Evolutionary conservation across 2,888 invertebrate genomes (phyloP).

Genomic region (Scaptomyza tumidula): DNA sequence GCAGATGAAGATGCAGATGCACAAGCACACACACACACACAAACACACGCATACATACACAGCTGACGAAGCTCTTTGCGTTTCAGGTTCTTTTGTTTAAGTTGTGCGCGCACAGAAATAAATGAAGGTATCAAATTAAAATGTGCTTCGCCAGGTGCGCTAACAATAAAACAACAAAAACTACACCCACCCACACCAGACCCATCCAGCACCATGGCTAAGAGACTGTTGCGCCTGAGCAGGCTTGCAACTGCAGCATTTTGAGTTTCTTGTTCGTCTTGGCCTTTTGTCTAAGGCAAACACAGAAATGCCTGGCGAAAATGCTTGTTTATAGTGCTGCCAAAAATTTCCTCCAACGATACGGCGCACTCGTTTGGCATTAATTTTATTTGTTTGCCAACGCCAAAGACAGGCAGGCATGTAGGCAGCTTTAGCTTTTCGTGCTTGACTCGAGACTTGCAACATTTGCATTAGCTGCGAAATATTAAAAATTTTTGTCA

Average conservation of each 20-base stretch:
- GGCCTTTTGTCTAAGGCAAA: conserved; percentile 63
- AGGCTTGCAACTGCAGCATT: conserved; percentile 47
- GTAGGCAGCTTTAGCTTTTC: conserved; percentile 7
- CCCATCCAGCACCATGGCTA: conserved; percentile 13
- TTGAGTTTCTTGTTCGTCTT: conserved; percentile 45
- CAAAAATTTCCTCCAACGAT: conserved; percentile 28
- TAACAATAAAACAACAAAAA: conserved; percentile 12
- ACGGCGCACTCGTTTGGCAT: conserved; percentile 55
- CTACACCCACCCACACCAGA: conserved; percentile 9
- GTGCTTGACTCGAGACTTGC: conserved; percentile 8
- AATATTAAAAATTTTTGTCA: not conserved
- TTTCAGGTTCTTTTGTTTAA: conserved; percentile 73
- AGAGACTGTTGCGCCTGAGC: conserved; percentile 65
- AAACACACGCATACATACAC: conserved; percentile 35
- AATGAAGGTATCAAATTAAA: conserved; percentile 79
- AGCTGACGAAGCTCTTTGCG: conserved; percentile 24
- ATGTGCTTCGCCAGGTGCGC: conserved; percentile 63
- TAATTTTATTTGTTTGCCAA: conserved; percentile 61
- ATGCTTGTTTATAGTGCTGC: conserved; percentile 13
- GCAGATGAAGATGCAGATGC: conserved; percentile 37
- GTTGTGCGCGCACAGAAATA: conserved; percentile 64
- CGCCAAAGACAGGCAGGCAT: conserved; percentile 30
- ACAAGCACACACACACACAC: conserved; percentile 24
- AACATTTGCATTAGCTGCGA: conserved; percentile 41
- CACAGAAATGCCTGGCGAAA: conserved; percentile 50